Conservation (phyloP, 2,113 vertebrate genomes). For the Merops nubicus region DNA sequence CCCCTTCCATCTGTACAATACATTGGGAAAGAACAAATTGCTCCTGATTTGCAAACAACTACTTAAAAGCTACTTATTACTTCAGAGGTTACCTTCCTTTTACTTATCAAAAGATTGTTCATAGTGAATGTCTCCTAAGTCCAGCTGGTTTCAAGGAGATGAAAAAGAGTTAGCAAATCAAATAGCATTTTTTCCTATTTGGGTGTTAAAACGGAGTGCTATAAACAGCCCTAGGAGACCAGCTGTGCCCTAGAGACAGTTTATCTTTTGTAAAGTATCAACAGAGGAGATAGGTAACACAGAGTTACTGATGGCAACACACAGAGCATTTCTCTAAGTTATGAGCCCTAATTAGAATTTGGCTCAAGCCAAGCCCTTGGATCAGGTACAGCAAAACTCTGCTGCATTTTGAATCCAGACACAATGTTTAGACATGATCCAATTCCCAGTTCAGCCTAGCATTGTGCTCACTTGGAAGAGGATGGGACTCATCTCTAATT, state of each 20-base stretch:
- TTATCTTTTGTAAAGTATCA: background rate
- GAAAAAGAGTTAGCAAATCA: background rate
- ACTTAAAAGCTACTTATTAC: background rate
- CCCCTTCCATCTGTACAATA: background rate
- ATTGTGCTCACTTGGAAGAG: slow-evolving; percentile 27
- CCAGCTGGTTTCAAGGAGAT: background rate
- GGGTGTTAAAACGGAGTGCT: background rate
- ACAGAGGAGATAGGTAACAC: background rate
- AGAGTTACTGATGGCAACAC: background rate
- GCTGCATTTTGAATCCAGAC: background rate
- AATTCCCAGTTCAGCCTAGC: slow-evolving; percentile 9
- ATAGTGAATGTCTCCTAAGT: background rate
- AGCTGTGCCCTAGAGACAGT: background rate
- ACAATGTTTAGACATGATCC: slow-evolving; percentile 43
- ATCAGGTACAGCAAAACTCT: slow-evolving; percentile 24
- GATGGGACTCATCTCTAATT: background rate
- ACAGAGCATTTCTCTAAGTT: background rate
- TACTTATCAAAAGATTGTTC: background rate
- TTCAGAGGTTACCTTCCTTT: background rate
- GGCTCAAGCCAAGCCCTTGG: slow-evolving; percentile 17
- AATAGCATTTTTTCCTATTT: background rate
- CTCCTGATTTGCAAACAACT: background rate
- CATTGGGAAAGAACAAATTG: rapidly evolving
- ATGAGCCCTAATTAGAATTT: slow-evolving; percentile 28
- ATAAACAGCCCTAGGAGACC: background rate